phyloP scores from a whole-genome alignment of 2,113 vertebrate genomes.

The Nothobranchius furzeri region DNA sequence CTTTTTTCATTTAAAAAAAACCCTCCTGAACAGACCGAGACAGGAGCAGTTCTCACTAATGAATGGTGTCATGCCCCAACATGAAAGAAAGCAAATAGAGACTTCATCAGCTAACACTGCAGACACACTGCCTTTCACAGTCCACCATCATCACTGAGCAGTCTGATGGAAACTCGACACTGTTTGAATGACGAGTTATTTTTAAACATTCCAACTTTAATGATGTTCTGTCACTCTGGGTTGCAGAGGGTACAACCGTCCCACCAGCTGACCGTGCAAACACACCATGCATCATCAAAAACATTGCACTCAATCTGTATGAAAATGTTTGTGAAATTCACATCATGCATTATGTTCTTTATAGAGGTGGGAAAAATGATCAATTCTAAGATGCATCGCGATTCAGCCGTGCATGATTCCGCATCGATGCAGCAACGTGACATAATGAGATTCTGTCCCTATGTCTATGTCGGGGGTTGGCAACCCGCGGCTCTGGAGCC shows the following conservation, averaged over 20 bases:
- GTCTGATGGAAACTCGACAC: conserved; percentile 33
- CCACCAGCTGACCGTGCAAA: neutral
- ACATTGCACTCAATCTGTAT: neutral
- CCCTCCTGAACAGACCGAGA: conserved; percentile 23
- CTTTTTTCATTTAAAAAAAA: neutral
- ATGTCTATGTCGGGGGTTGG: too few relatives aligned
- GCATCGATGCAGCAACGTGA: too few relatives aligned
- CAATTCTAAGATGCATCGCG: too few relatives aligned
- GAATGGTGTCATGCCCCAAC: conserved; percentile 60
- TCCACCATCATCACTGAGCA: conserved; percentile 44
- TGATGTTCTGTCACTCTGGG: neutral
- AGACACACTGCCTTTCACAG: conserved; percentile 47
- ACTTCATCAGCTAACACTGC: conserved; percentile 56
- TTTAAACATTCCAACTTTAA: neutral
- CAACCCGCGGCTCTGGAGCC: too few relatives aligned
- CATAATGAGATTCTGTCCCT: too few relatives aligned
- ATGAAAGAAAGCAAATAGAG: conserved; percentile 59
- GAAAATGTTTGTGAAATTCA: neutral
- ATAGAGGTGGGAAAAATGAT: too few relatives aligned
- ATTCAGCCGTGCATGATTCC: too few relatives aligned
- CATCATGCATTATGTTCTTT: neutral
- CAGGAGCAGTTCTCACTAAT: conserved; percentile 53
- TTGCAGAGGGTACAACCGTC: neutral
- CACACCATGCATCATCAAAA: neutral
- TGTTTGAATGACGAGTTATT: neutral